Evolutionary conservation across 2,888 invertebrate species (phyloP).

Genomic region (Octodonta nipae): DNA sequence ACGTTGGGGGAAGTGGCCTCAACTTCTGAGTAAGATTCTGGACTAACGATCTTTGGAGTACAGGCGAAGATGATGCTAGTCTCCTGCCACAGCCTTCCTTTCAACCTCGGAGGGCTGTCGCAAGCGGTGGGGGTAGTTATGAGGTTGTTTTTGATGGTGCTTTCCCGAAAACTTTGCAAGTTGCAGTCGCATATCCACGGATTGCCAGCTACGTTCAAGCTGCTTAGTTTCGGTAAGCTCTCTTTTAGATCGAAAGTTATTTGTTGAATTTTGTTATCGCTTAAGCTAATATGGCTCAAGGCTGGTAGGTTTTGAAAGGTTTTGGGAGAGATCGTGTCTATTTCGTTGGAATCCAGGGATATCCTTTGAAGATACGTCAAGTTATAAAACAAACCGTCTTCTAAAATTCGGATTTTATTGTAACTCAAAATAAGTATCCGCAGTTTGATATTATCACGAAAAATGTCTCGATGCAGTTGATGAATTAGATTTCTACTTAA

Average conservation of each 20-base stretch:
- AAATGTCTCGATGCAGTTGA: conserved; percentile 53
- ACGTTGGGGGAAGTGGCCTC: conserved; percentile 51
- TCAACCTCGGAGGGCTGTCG: conserved; percentile 52
- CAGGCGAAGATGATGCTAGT: conserved; percentile 70
- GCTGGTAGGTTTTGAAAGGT: conserved; percentile 41
- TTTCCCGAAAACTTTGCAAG: conserved; percentile 64
- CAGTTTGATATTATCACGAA: conserved; percentile 55
- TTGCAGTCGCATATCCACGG: conserved; percentile 84
- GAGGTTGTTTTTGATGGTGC: conserved; percentile 57
- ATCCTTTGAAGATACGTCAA: conserved; percentile 62
- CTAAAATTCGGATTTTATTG: conserved; percentile 60
- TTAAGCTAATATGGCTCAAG: conserved; percentile 54
- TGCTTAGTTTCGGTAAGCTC: conserved; percentile 52
- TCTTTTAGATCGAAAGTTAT: conserved; percentile 50
- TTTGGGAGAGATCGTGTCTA: conserved; percentile 53
- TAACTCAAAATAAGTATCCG: conserved; percentile 59
- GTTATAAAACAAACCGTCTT: conserved; percentile 63
- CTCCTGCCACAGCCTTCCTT: conserved; percentile 60
- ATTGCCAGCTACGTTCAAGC: conserved; percentile 57
- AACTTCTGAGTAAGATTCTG: conserved; percentile 45
- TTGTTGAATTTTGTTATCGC: conserved; percentile 59
- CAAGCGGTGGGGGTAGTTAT: conserved; percentile 65
- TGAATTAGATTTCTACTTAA: conserved; percentile 60
- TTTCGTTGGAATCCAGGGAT: conserved; percentile 60
- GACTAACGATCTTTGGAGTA: conserved; percentile 56